These are phyloP conservation scores for Equus quagga DNA, from an alignment of 2,113 vertebrate species.

Conservation along the genomic window DNA sequence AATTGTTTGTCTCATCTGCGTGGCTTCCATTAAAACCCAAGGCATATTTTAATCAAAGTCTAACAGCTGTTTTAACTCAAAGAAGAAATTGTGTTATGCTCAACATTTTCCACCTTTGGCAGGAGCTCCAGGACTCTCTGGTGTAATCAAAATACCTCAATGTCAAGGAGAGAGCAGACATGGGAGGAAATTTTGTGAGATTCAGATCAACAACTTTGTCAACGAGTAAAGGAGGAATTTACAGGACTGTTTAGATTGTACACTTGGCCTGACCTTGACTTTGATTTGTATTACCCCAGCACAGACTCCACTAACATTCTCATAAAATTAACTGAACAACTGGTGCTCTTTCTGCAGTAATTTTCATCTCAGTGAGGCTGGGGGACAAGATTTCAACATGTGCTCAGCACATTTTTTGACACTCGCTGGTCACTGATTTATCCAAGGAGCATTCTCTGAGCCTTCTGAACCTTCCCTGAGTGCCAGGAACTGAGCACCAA, in stretches of 20 bases:
- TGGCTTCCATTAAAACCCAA: slow-evolving; percentile 52
- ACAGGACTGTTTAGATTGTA: slow-evolving; percentile 52
- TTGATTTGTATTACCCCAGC: background rate
- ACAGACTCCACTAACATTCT: background rate
- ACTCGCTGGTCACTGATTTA: background rate
- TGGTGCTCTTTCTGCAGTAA: background rate
- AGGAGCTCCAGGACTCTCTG: background rate
- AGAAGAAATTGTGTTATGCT: background rate
- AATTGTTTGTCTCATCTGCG: background rate
- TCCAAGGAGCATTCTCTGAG: background rate
- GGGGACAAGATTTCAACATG: background rate
- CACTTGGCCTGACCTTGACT: slow-evolving; percentile 62
- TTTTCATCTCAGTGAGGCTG: slow-evolving; percentile 40
- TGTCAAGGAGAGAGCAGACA: slow-evolving; percentile 34
- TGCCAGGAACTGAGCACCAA: background rate
- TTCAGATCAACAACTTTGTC: slow-evolving; percentile 42
- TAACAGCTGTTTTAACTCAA: slow-evolving; percentile 63
- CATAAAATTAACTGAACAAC: slow-evolving; percentile 48
- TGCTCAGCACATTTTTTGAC: background rate
- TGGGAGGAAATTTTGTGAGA: slow-evolving; percentile 68
- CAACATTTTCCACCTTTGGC: slow-evolving; percentile 57
- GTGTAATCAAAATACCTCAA: slow-evolving; percentile 51
- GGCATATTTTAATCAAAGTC: slow-evolving; percentile 64
- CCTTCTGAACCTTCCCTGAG: background rate
- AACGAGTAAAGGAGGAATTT: slow-evolving; percentile 70